A percentile compares a stretch with the other conserved stretches of the same genome.
Evolutionary conservation across 2,113 vertebrate species (phyloP).

Genomic region (Thunnus maccoyii): DNA sequence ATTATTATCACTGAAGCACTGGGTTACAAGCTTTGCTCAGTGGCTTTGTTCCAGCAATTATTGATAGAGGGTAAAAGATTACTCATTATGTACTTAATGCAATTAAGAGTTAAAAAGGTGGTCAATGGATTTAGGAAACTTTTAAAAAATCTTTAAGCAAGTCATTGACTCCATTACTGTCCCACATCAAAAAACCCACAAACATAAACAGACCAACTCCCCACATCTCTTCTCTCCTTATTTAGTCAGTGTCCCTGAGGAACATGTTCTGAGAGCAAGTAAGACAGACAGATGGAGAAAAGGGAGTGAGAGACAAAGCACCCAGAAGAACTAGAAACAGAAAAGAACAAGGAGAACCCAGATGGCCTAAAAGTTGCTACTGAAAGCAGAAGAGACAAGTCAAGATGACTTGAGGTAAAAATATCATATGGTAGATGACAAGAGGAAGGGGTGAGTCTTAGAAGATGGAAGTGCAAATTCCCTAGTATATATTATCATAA

Average conservation of each 20-base stretch:
- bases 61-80: conserved; percentile 8
- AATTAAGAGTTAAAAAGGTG: conserved; percentile 15
- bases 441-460: conserved; percentile 9
- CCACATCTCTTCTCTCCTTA: not conserved
- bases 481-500: not conserved
- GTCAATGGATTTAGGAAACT: not conserved
- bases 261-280: conserved; percentile 21
- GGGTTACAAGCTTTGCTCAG: not conserved
- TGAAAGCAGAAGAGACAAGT: conserved; percentile 34
- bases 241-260: conserved; percentile 26
- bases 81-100: not conserved
- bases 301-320: conserved; percentile 2
- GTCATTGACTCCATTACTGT: not conserved
- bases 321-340: conserved; percentile 2
- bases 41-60: conserved; percentile 17
- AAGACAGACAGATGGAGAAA: conserved; percentile 15
- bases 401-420: conserved; percentile 44
- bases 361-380: conserved; percentile 9
- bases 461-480: not conserved
- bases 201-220: not conserved
- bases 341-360: conserved; percentile 38
- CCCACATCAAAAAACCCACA: not conserved
- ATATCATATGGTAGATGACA: conserved; percentile 33
- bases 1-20: not conserved
- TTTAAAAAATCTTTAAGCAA: conserved; percentile 8